Percentiles rank a stretch among this genome's conserved stretches.
Conservation (phyloP, 2,888 invertebrate species). For the Hirtodrosophila duncani region DNA sequence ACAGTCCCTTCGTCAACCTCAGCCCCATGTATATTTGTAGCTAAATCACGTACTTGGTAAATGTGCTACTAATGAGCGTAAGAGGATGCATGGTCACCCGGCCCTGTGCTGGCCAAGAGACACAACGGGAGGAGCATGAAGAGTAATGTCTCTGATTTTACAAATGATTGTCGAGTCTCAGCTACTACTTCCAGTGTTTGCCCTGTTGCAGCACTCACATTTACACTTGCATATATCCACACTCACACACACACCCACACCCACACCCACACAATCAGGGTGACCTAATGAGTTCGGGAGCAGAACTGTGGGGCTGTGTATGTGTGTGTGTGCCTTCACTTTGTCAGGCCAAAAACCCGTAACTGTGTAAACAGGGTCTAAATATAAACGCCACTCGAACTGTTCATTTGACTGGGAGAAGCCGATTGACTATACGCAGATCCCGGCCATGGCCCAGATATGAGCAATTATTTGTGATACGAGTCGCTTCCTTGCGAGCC, state of each 20-base stretch:
- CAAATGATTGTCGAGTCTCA: constrained; percentile 54
- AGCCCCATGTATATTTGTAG: constrained; percentile 54
- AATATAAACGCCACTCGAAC: too few relatives aligned
- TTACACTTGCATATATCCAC: constrained; percentile 1
- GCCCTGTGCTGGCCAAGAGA: constrained; percentile 9
- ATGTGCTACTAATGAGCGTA: constrained; percentile 68
- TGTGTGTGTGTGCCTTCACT: constrained; percentile 15
- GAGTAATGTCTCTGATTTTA: constrained; percentile 64
- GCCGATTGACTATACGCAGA: too few relatives aligned
- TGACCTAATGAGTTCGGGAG: constrained; percentile 2
- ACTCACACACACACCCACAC: neutral
- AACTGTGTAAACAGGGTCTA: constrained; percentile 27
- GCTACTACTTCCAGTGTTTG: constrained; percentile 10
- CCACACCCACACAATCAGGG: neutral
- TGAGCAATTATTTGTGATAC: too few relatives aligned
- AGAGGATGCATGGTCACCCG: constrained; percentile 33
- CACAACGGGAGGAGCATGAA: constrained; percentile 6
- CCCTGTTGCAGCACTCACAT: constrained; percentile 8
- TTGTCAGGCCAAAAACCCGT: too few relatives aligned
- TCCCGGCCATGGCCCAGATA: too few relatives aligned
- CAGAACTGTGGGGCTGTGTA: constrained; percentile 27
- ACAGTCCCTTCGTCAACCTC: neutral
- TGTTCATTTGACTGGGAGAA: too few relatives aligned
- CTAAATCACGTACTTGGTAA: constrained; percentile 63
- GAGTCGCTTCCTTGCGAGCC: too few relatives aligned